A percentile compares a stretch with the other conserved stretches of the same genome.
phyloP scores from a whole-genome alignment of 2,113 vertebrate genomes.

The Eudorcas thomsonii region DNA sequence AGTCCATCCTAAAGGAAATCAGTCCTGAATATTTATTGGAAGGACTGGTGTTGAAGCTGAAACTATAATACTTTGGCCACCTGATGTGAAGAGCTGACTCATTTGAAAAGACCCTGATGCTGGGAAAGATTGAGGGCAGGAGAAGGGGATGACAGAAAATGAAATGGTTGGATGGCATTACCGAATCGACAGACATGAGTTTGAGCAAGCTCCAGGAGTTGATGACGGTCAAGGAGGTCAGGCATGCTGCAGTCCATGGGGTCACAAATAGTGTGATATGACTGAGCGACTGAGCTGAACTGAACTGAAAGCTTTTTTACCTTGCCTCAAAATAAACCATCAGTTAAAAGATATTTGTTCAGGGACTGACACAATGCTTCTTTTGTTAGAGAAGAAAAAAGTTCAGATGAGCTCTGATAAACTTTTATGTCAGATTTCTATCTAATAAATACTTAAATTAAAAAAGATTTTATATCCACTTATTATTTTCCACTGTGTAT shows the following conservation, averaged over 20 bases:
- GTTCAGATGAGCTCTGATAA: background rate
- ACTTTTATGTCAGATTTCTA: background rate
- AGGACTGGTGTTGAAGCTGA: background rate
- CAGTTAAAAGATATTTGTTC: background rate
- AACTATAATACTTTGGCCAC: background rate
- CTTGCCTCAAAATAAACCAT: background rate
- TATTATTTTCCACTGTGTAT: background rate
- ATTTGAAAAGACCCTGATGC: background rate
- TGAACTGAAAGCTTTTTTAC: background rate
- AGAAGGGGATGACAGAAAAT: background rate
- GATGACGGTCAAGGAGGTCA: background rate
- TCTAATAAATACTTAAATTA: background rate
- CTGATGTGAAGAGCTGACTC: background rate
- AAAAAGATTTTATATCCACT: background rate
- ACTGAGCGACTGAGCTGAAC: background rate
- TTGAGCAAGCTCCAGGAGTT: background rate
- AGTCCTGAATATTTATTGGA: background rate
- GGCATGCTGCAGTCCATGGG: background rate
- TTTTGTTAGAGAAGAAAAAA: background rate
- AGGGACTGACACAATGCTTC: background rate
- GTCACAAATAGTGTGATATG: background rate
- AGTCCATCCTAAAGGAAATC: background rate
- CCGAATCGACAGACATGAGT: accelerated
- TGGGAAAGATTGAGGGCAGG: background rate
- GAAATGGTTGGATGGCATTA: background rate